Conservation (phyloP, 2,113 vertebrate species). For the Mus pahari region DNA sequence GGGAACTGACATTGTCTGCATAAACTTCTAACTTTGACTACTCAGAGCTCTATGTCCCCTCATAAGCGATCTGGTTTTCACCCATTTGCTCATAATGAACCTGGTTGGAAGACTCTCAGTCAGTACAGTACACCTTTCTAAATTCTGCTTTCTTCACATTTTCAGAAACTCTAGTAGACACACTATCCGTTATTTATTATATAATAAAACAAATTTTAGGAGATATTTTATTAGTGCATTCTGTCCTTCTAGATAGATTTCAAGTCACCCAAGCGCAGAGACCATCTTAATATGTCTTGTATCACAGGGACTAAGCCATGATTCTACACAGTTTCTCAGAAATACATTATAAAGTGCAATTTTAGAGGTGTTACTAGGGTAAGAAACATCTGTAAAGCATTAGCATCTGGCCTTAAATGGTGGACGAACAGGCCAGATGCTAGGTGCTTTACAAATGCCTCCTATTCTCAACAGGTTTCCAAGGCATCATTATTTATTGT, state of each 20-base stretch:
- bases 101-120: neutral
- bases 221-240: neutral
- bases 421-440: neutral
- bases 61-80: neutral
- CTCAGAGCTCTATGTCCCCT: neutral
- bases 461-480: neutral
- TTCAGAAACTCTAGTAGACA: neutral
- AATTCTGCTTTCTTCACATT: neutral
- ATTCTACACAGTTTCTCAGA: neutral
- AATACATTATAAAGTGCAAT: neutral
- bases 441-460: conserved; percentile 12
- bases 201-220: neutral
- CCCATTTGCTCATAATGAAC: neutral
- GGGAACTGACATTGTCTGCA: neutral
- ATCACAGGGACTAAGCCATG: neutral
- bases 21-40: neutral
- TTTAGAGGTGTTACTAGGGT: neutral
- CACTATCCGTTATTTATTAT: neutral
- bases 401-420: neutral
- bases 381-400: neutral
- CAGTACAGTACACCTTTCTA: neutral
- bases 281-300: neutral
- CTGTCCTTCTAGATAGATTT: neutral
- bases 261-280: neutral
- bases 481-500: neutral